A percentile compares a stretch with the other conserved stretches of the same genome.
Evolutionary conservation across 2,888 invertebrate genomes (phyloP).

Genomic region (Quadroppia sp.): DNA sequence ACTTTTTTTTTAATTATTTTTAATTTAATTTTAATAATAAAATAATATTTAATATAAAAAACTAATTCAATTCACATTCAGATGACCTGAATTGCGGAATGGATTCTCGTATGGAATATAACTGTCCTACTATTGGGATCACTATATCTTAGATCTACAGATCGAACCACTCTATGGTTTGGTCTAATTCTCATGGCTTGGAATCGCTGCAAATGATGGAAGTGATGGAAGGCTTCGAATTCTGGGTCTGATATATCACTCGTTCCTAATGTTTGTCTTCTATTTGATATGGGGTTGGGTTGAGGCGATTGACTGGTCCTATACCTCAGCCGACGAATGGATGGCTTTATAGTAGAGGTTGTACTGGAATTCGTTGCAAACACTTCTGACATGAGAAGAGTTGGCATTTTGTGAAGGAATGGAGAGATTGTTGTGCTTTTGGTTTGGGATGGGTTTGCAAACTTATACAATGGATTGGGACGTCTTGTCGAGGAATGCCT

Average conservation of each 20-base stretch:
- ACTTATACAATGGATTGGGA: not conserved
- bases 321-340: not conserved
- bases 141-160: not conserved
- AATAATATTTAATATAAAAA: slow-evolving; percentile 5
- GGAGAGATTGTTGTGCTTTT: not conserved
- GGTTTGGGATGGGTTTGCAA: too few relatives aligned
- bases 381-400: not conserved
- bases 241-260: not conserved
- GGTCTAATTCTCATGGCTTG: slow-evolving; percentile 21
- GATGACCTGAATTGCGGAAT: slow-evolving; percentile 15
- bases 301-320: not conserved
- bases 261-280: not conserved
- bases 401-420: not conserved
- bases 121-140: not conserved
- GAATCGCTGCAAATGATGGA: not conserved
- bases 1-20: slow-evolving; percentile 6
- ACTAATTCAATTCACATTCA: not conserved
- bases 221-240: not conserved
- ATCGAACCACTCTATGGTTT: slow-evolving; percentile 12
- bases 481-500: not conserved
- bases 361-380: not conserved
- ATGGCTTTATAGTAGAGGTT: not conserved
- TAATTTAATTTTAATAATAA: slow-evolving; percentile 2
- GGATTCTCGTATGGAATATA: slow-evolving; percentile 13
- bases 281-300: not conserved